phyloP scores from a whole-genome alignment of 2,888 invertebrate species.

The Clunio marinus region DNA sequence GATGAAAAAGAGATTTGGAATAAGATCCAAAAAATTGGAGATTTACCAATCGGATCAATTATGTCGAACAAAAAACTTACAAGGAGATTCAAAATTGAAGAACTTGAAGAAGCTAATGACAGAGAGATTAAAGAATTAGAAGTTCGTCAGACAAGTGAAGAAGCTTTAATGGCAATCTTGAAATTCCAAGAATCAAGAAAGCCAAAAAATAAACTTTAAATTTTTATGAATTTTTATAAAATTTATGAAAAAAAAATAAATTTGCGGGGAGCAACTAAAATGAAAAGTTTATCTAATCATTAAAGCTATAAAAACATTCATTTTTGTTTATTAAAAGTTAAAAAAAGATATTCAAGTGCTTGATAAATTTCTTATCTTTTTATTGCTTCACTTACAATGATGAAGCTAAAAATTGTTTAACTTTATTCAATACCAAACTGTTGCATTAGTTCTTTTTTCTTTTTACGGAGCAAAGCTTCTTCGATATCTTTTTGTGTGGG shows the following conservation, averaged over 20 bases:
- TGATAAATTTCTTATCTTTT: too few species aligned
- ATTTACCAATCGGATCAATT: constrained; percentile 58
- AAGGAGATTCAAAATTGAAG: constrained; percentile 56
- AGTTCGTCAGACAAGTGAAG: constrained; percentile 49
- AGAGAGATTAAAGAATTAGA: constrained; percentile 64
- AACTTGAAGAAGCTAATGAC: constrained; percentile 63
- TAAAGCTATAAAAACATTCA: too few species aligned
- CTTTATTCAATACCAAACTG: constrained; percentile 61
- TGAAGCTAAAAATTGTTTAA: background rate
- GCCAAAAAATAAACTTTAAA: background rate
- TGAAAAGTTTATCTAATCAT: too few species aligned
- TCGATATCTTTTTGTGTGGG: constrained; percentile 94
- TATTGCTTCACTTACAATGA: too few species aligned
- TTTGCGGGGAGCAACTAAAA: too few species aligned
- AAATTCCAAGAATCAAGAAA: background rate
- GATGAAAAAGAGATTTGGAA: constrained; percentile 61
- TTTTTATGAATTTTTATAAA: too few species aligned
- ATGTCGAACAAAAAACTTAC: constrained; percentile 67
- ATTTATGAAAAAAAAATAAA: too few species aligned
- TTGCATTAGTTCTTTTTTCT: constrained; percentile 87
- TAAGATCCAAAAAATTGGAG: constrained; percentile 55
- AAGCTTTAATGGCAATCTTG: constrained; percentile 20
- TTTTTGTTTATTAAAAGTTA: too few species aligned
- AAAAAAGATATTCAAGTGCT: too few species aligned
- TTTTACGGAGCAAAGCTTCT: constrained; percentile 80